Conservation (phyloP, 2,797 vertebrate species). For the Tadarida brasiliensis region DNA sequence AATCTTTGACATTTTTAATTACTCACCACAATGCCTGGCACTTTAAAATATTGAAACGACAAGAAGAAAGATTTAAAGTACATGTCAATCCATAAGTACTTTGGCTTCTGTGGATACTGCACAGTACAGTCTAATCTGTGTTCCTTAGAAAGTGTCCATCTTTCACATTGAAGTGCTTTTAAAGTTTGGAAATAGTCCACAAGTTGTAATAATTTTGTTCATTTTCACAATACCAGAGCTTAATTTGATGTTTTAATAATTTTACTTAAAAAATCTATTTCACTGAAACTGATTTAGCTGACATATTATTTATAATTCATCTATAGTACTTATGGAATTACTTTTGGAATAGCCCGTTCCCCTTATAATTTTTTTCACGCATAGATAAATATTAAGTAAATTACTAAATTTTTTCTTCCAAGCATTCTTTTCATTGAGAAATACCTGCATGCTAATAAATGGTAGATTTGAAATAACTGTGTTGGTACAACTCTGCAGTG, state of each 20-base stretch:
- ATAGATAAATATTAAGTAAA: constrained; percentile 32
- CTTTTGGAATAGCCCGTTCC: not conserved
- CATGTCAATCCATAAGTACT: constrained; percentile 67
- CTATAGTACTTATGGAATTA: constrained; percentile 21
- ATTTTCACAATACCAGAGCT: constrained; percentile 67
- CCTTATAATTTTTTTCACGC: constrained; percentile 27
- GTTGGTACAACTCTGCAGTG: not conserved
- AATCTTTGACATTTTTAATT: constrained; percentile 77
- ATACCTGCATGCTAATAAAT: not conserved
- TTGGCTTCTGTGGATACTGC: constrained; percentile 39
- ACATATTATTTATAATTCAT: constrained; percentile 12
- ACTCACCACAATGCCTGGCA: constrained; percentile 62
- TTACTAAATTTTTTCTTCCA: constrained; percentile 30
- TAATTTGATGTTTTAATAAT: constrained; percentile 79
- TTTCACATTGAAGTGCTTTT: constrained; percentile 74
- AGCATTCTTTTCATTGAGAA: constrained; percentile 28
- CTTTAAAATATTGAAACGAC: constrained; percentile 82
- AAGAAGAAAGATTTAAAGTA: constrained; percentile 74
- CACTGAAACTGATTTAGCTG: constrained; percentile 39
- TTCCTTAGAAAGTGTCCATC: constrained; percentile 54
- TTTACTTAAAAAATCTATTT: constrained; percentile 81
- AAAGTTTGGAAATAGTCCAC: constrained; percentile 74
- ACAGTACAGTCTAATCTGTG: constrained; percentile 18
- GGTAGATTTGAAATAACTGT: not conserved
- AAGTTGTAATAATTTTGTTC: constrained; percentile 70